phyloP scores from a whole-genome alignment of 2,797 vertebrate species.

The Chelonia mydas region DNA sequence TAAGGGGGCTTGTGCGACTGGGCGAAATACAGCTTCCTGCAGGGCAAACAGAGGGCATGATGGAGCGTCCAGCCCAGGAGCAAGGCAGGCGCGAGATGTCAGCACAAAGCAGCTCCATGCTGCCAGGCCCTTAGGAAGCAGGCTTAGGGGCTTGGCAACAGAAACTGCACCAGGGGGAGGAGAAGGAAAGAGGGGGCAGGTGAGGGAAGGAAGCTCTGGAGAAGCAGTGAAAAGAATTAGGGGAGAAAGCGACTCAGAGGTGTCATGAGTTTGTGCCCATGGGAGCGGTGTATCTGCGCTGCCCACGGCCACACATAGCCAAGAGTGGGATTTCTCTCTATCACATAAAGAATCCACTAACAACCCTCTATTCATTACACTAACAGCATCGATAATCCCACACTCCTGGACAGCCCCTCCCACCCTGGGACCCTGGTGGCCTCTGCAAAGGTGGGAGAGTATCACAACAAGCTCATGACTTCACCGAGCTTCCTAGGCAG shows the following conservation, averaged over 20 bases:
- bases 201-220: background rate
- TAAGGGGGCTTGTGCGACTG: conserved; percentile 92
- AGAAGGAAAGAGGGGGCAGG: background rate
- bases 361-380: background rate
- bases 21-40: conserved; percentile 93
- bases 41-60: conserved; percentile 51
- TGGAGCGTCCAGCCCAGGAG: background rate
- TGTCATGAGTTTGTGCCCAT: background rate
- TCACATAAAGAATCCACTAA: background rate
- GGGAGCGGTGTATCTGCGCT: background rate
- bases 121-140: background rate
- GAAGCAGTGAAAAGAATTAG: background rate
- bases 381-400: too few relatives aligned
- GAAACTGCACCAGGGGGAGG: background rate
- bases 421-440: background rate
- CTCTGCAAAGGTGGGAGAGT: background rate
- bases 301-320: background rate
- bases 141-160: background rate
- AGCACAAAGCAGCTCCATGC: rapidly evolving
- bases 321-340: background rate
- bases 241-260: rapidly evolving
- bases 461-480: background rate
- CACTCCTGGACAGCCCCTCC: background rate
- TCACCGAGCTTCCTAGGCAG: background rate
- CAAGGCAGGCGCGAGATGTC: rapidly evolving